A percentile compares a stretch with the other conserved stretches of the same genome.
phyloP scores from a whole-genome alignment of 2,113 vertebrate species.

The Trichechus manatus region DNA sequence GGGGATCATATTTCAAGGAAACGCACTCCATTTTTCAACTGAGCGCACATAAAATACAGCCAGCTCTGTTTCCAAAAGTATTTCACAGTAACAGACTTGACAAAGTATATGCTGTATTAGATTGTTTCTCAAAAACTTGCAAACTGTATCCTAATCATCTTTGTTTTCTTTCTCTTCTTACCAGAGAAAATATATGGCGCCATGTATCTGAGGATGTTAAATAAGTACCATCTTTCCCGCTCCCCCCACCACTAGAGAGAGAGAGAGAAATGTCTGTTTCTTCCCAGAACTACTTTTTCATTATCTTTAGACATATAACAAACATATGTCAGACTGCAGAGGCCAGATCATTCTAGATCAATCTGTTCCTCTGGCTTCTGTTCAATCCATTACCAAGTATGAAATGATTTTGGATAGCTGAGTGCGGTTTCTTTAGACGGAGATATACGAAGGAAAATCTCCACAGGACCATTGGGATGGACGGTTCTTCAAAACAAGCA shows the following conservation, averaged over 20 bases:
- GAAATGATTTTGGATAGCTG: rapidly evolving
- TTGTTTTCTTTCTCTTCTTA: not conserved
- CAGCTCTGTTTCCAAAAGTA: not conserved
- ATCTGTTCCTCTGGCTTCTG: rapidly evolving
- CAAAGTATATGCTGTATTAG: rapidly evolving
- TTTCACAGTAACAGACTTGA: slow-evolving; percentile 21
- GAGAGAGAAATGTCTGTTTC: not conserved
- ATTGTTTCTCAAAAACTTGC: slow-evolving; percentile 45
- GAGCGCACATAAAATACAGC: slow-evolving; percentile 16
- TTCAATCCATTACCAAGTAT: rapidly evolving
- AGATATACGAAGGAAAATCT: not conserved
- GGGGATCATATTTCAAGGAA: slow-evolving; percentile 30
- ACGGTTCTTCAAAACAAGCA: not conserved
- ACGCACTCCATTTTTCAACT: slow-evolving; percentile 18
- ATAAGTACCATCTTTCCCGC: not conserved
- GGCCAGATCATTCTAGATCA: rapidly evolving
- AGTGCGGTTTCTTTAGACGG: not conserved
- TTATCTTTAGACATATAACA: not conserved
- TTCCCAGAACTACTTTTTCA: not conserved
- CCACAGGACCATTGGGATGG: rapidly evolving
- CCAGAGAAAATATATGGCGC: not conserved
- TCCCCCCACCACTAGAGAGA: too few relatives aligned
- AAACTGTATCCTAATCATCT: not conserved
- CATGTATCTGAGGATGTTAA: not conserved
- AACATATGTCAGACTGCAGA: not conserved